Percentiles rank a stretch among this genome's conserved stretches.
phyloP scores from a whole-genome alignment of 2,888 invertebrate species.

The Megaustenia siamemsis region DNA sequence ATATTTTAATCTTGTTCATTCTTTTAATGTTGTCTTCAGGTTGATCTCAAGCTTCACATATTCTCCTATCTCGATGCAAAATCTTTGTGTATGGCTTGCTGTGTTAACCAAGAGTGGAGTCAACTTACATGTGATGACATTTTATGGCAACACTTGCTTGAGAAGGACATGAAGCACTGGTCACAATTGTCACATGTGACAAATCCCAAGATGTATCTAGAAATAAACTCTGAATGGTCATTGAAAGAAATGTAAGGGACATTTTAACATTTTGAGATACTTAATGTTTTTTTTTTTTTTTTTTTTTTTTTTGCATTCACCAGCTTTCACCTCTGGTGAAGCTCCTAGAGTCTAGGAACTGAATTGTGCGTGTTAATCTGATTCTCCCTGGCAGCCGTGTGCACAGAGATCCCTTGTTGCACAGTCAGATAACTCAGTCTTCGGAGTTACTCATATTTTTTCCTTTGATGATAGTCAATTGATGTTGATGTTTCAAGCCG shows the following conservation, averaged over 20 bases:
- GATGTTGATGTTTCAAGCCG: too few relatives aligned
- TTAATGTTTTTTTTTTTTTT: too few relatives aligned
- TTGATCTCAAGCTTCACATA: conserved; percentile 69
- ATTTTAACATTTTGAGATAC: too few relatives aligned
- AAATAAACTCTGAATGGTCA: conserved; percentile 72
- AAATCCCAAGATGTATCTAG: conserved; percentile 74
- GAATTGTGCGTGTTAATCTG: too few relatives aligned
- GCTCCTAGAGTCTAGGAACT: too few relatives aligned
- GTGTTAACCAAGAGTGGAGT: conserved; percentile 74
- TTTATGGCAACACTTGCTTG: conserved; percentile 72
- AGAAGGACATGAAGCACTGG: conserved; percentile 70
- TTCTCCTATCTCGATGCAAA: conserved; percentile 71
- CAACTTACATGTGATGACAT: conserved; percentile 71
- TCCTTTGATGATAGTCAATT: too few relatives aligned
- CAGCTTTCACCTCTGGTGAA: too few relatives aligned
- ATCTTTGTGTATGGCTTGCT: conserved; percentile 68
- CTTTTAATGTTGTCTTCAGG: conserved; percentile 56
- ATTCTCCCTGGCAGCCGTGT: too few relatives aligned
- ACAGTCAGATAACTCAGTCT: too few relatives aligned
- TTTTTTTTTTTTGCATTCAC: too few relatives aligned
- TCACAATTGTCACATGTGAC: conserved; percentile 73
- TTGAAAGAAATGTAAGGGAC: conserved; percentile 78
- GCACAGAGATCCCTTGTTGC: too few relatives aligned
- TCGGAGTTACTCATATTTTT: too few relatives aligned
- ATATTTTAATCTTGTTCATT: not conserved